Conservation (phyloP, 2,113 vertebrate genomes). For the Rhodinocichla rosea region DNA sequence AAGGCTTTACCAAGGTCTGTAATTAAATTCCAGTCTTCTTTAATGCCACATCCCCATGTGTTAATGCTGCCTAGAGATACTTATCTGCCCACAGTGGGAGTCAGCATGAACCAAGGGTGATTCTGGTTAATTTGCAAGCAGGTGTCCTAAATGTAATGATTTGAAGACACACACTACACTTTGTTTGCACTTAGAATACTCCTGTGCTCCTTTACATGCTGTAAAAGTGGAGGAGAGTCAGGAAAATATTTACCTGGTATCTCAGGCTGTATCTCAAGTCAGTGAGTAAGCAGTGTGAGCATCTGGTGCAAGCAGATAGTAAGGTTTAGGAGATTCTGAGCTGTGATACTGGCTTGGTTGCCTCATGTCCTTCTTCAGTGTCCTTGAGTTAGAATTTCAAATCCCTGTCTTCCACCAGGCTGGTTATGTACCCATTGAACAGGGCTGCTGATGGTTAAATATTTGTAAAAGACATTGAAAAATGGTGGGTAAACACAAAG, state of each 20-base stretch:
- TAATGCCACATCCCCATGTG: neutral
- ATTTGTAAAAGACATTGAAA: neutral
- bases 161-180: neutral
- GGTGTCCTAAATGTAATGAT: neutral
- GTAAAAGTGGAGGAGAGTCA: neutral
- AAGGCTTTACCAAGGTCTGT: neutral
- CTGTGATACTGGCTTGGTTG: neutral
- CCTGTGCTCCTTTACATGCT: neutral
- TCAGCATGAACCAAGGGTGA: neutral
- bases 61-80: neutral
- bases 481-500: neutral
- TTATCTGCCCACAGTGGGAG: neutral
- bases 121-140: neutral
- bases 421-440: neutral
- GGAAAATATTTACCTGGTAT: neutral
- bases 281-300: neutral
- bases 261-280: neutral
- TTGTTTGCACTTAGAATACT: neutral
- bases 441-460: neutral
- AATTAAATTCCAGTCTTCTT: slow-evolving; percentile 14
- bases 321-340: neutral
- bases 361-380: neutral
- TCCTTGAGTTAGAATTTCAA: slow-evolving; percentile 12
- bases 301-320: neutral
- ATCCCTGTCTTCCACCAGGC: neutral